phyloP scores from a whole-genome alignment of 1,140 invertebrate species.

The Drosophila nannoptera region DNA sequence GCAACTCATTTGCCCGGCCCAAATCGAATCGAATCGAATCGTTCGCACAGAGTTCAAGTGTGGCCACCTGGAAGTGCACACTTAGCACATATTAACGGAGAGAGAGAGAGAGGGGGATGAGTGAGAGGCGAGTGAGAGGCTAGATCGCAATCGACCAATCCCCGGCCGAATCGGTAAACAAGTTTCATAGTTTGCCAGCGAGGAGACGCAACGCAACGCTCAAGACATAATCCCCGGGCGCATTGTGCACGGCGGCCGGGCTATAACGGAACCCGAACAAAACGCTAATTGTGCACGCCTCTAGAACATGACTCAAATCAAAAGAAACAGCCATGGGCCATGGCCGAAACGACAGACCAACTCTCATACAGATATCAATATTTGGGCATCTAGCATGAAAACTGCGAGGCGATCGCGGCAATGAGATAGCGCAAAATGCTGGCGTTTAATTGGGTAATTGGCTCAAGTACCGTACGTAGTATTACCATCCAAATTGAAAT shows the following conservation, averaged over 20 bases:
- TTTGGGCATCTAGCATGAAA: slow-evolving; percentile 56
- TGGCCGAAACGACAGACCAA: slow-evolving; percentile 32
- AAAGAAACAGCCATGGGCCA: slow-evolving; percentile 57
- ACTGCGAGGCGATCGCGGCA: slow-evolving; percentile 53
- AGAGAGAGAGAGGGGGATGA: slow-evolving; percentile 6
- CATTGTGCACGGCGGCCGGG: slow-evolving; percentile 48
- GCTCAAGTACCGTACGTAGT: slow-evolving; percentile 77
- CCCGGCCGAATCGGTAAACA: slow-evolving; percentile 56
- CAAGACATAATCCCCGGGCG: slow-evolving; percentile 67
- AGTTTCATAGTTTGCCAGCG: slow-evolving; percentile 55
- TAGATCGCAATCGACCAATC: slow-evolving; percentile 39
- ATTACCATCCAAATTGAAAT: slow-evolving; percentile 67
- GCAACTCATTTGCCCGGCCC: slow-evolving; percentile 38
- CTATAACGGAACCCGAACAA: slow-evolving; percentile 70
- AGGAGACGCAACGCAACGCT: slow-evolving; percentile 4
- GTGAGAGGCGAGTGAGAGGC: slow-evolving; percentile 14
- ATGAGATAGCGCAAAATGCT: slow-evolving; percentile 74
- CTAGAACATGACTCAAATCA: slow-evolving; percentile 75
- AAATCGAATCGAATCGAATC: slow-evolving; percentile 11
- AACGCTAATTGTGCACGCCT: slow-evolving; percentile 76
- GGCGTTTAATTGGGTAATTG: slow-evolving; percentile 78
- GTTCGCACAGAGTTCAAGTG: slow-evolving; percentile 34
- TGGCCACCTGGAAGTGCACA: slow-evolving; percentile 56
- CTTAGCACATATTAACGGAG: slow-evolving; percentile 31
- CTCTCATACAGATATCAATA: slow-evolving; percentile 59